phyloP scores from a whole-genome alignment of 2,797 vertebrate genomes.

The Euthynnus affinis region DNA sequence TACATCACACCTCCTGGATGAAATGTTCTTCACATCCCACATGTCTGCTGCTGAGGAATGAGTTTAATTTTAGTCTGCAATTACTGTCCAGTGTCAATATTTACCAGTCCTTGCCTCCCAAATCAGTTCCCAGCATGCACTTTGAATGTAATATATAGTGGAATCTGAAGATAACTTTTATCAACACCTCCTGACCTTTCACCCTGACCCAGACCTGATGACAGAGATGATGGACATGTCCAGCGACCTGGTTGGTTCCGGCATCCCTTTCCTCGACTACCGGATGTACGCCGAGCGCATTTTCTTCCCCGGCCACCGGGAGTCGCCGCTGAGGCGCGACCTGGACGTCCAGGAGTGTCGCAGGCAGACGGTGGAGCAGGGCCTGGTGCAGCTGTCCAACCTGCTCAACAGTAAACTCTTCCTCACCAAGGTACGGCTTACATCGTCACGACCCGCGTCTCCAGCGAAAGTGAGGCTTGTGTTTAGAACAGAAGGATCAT shows the following conservation, averaged over 20 bases:
- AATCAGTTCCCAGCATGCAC: not conserved
- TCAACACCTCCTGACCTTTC: slow-evolving; percentile 11
- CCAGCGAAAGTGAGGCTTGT: rapidly evolving
- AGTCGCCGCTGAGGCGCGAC: slow-evolving; percentile 93
- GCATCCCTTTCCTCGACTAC: slow-evolving; percentile 98
- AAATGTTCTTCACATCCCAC: slow-evolving; percentile 32
- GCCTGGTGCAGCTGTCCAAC: slow-evolving; percentile 96
- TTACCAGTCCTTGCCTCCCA: slow-evolving; percentile 7
- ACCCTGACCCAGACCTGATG: slow-evolving; percentile 91
- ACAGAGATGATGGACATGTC: slow-evolving; percentile 99
- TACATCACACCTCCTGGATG: slow-evolving; percentile 26
- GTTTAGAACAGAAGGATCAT: not conserved
- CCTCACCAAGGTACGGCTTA: slow-evolving; percentile 92
- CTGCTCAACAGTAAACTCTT: slow-evolving; percentile 99
- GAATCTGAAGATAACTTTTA: not conserved
- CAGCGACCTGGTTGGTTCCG: slow-evolving; percentile 95
- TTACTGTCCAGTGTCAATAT: slow-evolving; percentile 36
- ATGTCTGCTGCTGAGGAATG: slow-evolving; percentile 15
- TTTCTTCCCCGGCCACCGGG: slow-evolving; percentile 96
- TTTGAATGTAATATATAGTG: not conserved
- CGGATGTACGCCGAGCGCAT: slow-evolving; percentile 95
- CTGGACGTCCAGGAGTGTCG: slow-evolving; percentile 95
- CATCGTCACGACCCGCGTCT: not conserved
- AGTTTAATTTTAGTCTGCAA: slow-evolving; percentile 35
- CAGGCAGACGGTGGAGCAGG: slow-evolving; percentile 96